Evolutionary conservation across 35 echinoderm and acorn worm species (phyloP), one percentile per base, ranked within the genome.

Genomic region (Eucidaris tribuloides): DNA sequence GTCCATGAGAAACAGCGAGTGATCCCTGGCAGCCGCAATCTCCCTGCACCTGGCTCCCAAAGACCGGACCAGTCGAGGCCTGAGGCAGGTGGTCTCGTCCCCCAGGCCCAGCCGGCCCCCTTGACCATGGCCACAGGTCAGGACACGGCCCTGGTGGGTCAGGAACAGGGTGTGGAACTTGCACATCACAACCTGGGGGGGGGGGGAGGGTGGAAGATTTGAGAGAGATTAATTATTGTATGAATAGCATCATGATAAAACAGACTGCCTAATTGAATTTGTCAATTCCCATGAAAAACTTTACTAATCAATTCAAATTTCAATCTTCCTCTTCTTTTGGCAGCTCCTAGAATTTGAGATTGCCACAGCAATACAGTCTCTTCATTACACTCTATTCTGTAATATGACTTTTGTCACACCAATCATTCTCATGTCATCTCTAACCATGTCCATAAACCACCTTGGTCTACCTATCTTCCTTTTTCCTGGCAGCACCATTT

Each of bases 121-220:
- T 55, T 99, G 96, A 9, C 96, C 96, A 80, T 93, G 96, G 29
- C 96, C 96, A 84, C 90, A 99, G 48, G 87, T 90, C 6, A 80
- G 86, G 30, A 99, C 96, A 27, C 36, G 62, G 25, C 91, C 91
- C 17, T 78, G 71, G 14, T 83, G 78, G 17, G 90, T 83, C 80
- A 99, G 57, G 3, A 99, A 74, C 13, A 87, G 87, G 4, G 96
- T 90, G 87, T 99, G 96, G 38, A 90, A 99, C 60, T 99, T 99
- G 72, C 84, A 89, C 83, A 99, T 92, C 52, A 84, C 80, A 7
- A 93, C 84, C 96, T 99, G 78, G 2, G 46, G 62, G 38, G 9
- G 14, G 61, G 41, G 36, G 17, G 57, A 24, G 42, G 68, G 37
- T 30, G 19, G 29, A 31, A 64, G 13, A 64, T 23, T 24, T 23